A percentile compares a stretch with the other conserved stretches of the same genome.
Evolutionary conservation across 2,888 invertebrate genomes (phyloP).

Genomic region (Harpalus rufipes): DNA sequence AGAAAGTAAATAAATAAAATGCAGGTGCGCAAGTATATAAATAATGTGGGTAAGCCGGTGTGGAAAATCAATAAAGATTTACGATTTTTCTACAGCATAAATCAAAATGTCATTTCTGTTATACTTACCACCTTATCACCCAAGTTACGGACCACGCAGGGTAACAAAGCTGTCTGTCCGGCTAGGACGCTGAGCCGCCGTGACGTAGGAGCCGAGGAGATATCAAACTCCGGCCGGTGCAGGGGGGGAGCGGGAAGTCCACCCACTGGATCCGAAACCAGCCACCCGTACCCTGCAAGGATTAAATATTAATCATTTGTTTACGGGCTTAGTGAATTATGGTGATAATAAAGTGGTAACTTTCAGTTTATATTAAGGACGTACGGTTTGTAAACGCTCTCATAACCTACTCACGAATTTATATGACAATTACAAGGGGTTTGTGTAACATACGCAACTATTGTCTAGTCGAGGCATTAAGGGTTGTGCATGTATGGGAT

Average conservation of each 20-base stretch:
- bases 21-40: slow-evolving; percentile 40
- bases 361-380: slow-evolving; percentile 38
- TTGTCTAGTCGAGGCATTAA: neutral
- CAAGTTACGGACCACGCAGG: slow-evolving; percentile 75
- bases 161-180: slow-evolving; percentile 76
- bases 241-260: neutral
- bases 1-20: slow-evolving; percentile 44
- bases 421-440: slow-evolving; percentile 13
- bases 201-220: slow-evolving; percentile 45
- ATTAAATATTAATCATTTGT: slow-evolving; percentile 63
- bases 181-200: slow-evolving; percentile 72
- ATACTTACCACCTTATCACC: slow-evolving; percentile 76
- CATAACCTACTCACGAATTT: slow-evolving; percentile 24
- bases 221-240: slow-evolving; percentile 68
- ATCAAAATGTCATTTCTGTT: slow-evolving; percentile 55
- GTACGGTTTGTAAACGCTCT: slow-evolving; percentile 17
- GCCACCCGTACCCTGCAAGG: slow-evolving; percentile 23
- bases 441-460: slow-evolving; percentile 6
- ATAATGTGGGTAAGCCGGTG: slow-evolving; percentile 24
- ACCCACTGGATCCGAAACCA: neutral
- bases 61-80: slow-evolving; percentile 57
- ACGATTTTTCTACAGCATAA: slow-evolving; percentile 45
- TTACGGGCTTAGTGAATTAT: slow-evolving; percentile 43
- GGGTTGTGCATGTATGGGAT: neutral
- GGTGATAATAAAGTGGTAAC: slow-evolving; percentile 47